Evolutionary conservation across 2,113 vertebrate genomes (phyloP), one percentile per base, ranked within the genome.

Genomic region (Nothocercus julius): DNA sequence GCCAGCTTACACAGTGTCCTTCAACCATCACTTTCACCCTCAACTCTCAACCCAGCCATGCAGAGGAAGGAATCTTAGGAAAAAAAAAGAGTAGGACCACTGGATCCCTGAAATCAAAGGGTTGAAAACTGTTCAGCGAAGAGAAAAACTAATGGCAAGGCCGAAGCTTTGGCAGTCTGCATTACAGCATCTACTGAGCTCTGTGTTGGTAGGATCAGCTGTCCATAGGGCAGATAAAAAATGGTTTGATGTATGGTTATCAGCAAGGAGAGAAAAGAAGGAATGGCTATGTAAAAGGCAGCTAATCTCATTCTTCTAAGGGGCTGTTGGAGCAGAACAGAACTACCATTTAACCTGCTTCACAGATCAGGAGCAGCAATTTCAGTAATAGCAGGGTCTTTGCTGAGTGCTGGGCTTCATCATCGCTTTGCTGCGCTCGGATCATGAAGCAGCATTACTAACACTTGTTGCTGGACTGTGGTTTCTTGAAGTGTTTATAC

Each of bases 11-110:
- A 36, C 24, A 45, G 28, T 19, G 2, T 6, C 11, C 2, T 42
- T 81, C 22, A 67, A 73, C 80, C 5, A 20, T 7, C 21, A 78
- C 7, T 16, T 14, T 18, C 14, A 74, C 5, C 6, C 28, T 2
- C 19, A 67, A 4, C 7, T 79, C 78, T 79, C 53, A 72, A 36
- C 1, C 25, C 0, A 1, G 17, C 40, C 42, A 22, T 24, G 13
- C 42, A 66, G 74, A 78, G 34, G 34, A 80, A 78, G 5, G 8
- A 13, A 64, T 42, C 11, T 73, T 36, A 70, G 7, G 7, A 42
- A 62, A 68, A 22, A 49, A 24, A 24, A 24, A 49, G 22, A 22
- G 42, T 47, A 56, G 28, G 54, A 56, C 54, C 13, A 5, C 16
- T 58, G 28, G 54, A 58, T 58, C 28, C 3, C 5, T 67, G 11